Conservation (phyloP, 2,888 invertebrate genomes). For the Eucera pruinosa region DNA sequence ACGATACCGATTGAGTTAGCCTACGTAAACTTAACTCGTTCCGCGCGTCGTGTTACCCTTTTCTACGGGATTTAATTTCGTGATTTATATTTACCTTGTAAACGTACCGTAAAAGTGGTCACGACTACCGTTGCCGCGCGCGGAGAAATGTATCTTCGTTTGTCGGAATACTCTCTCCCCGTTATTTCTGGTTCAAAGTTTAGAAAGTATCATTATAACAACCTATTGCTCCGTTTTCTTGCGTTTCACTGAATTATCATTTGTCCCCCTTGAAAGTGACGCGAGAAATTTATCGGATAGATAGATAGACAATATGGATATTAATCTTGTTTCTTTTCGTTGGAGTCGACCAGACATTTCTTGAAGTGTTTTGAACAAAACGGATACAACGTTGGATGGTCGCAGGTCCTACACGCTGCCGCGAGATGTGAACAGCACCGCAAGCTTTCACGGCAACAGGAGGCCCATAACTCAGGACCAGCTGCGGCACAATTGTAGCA, state of each 20-base stretch:
- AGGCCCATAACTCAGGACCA: conserved; percentile 82
- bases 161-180: background rate
- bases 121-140: background rate
- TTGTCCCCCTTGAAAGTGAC: background rate
- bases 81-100: background rate
- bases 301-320: background rate
- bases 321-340: conserved; percentile 72
- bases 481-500: conserved; percentile 81
- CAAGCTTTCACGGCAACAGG: conserved; percentile 81
- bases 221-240: background rate
- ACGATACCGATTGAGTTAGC: conserved; percentile 37
- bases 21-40: conserved; percentile 1
- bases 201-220: conserved; percentile 11
- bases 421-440: conserved; percentile 83
- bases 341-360: conserved; percentile 77
- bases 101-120: background rate
- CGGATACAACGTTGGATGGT: conserved; percentile 79
- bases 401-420: conserved; percentile 83
- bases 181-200: conserved; percentile 5
- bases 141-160: background rate
- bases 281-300: background rate
- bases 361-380: conserved; percentile 84
- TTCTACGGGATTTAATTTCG: background rate
- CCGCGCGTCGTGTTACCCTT: background rate
- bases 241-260: background rate